Conservation (phyloP, 37 sponge, comb jelly and placozoan genomes). For the Dysidea cf. avara region DNA sequence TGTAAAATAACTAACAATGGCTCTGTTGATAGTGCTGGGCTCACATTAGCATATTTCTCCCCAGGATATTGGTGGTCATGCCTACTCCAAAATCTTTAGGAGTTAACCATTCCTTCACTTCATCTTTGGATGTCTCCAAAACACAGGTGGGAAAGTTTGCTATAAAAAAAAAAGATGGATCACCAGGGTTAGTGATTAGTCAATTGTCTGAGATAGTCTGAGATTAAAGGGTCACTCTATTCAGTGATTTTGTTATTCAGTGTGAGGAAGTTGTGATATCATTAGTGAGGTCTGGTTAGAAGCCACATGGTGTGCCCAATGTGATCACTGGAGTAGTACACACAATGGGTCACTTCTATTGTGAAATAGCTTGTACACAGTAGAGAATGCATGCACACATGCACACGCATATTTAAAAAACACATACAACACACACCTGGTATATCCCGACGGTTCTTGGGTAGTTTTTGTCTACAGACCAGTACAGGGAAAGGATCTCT, state of each 20-base stretch:
- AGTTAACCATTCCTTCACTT: conserved; percentile 89
- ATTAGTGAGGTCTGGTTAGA: no score
- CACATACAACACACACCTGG: conserved; percentile 57
- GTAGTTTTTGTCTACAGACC: conserved; percentile 85
- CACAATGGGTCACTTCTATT: no score
- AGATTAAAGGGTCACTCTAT: no score
- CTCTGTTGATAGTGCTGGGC: background rate
- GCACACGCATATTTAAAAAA: no score
- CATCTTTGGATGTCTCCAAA: conserved; percentile 87
- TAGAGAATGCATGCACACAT: background rate
- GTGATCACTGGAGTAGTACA: no score
- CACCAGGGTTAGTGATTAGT: no score
- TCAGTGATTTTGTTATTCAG: no score
- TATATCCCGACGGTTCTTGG: conserved; percentile 63
- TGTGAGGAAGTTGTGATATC: no score
- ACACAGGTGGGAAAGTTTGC: conserved; percentile 81
- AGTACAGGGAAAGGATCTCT: conserved; percentile 94
- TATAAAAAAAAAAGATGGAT: conserved; percentile 9
- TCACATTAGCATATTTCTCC: conserved; percentile 87
- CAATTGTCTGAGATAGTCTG: no score
- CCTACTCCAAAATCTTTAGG: conserved; percentile 89
- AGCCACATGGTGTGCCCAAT: no score
- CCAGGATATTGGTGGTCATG: conserved; percentile 81
- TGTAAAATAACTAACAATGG: background rate
- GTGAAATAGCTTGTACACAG: no score